phyloP scores from a whole-genome alignment of 2,797 vertebrate species.

The Pitangus sulphuratus region DNA sequence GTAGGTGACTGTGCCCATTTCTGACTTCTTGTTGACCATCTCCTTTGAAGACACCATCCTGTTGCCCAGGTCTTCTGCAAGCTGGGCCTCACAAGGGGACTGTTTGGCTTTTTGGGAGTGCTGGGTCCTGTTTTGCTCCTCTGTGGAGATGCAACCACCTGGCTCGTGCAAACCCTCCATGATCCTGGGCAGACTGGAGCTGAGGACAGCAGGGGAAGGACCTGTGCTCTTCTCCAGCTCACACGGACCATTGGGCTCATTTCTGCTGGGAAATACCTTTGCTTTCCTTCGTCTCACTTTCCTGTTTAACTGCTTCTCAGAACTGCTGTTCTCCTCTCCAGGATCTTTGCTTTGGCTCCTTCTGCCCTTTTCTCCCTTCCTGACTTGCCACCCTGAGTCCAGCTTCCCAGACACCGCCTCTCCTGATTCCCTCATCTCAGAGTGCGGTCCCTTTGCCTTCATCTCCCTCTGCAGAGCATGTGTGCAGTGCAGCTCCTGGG shows the following conservation, averaged over 20 bases:
- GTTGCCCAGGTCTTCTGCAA: not conserved
- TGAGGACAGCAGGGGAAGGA: conserved; percentile 74
- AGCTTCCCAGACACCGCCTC: fast-evolving
- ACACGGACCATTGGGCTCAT: conserved; percentile 20
- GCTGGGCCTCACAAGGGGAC: not conserved
- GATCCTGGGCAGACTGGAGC: conserved; percentile 76
- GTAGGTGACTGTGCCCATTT: fast-evolving
- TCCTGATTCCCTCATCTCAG: not conserved
- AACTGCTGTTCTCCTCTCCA: not conserved
- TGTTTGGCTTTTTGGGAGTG: not conserved
- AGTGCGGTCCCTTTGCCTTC: fast-evolving
- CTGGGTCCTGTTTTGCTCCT: not conserved
- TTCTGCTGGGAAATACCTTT: conserved; percentile 22
- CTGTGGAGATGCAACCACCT: not conserved
- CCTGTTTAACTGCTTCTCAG: conserved; percentile 47
- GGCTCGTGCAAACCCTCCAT: not conserved
- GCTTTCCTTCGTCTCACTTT: conserved; percentile 79
- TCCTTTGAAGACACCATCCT: not conserved
- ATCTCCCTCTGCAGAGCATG: not conserved
- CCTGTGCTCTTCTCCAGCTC: conserved; percentile 19
- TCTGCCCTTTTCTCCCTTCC: conserved; percentile 60
- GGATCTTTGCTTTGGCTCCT: conserved; percentile 40
- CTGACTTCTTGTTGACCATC: not conserved
- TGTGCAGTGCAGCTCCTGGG: not conserved
- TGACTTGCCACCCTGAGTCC: not conserved